phyloP scores from a whole-genome alignment of 2,113 vertebrate genomes.

The Carlito syrichta region DNA sequence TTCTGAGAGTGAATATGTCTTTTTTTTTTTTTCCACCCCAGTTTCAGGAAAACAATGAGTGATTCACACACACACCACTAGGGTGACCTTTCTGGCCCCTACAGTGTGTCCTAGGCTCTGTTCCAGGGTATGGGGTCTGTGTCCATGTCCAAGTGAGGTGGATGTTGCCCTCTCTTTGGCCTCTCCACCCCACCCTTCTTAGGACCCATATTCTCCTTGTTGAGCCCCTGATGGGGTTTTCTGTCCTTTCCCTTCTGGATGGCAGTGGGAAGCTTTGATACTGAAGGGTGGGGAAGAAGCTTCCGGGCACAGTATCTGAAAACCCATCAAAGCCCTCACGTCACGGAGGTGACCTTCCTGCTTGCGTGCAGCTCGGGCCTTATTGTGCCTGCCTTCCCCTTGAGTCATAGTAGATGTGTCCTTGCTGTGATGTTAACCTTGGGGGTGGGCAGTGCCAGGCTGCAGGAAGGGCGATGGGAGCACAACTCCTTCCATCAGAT shows the following conservation, averaged over 20 bases:
- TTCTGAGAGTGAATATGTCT: neutral
- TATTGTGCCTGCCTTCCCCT: neutral
- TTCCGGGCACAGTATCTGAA: neutral
- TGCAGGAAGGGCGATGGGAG: neutral
- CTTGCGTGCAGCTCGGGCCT: too few species aligned
- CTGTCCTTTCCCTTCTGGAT: neutral
- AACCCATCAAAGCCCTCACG: neutral
- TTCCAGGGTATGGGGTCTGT: accelerated
- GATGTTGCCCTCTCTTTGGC: neutral
- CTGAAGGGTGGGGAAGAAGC: neutral
- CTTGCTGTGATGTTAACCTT: neutral
- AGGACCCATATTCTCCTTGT: neutral
- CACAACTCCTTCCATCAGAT: neutral
- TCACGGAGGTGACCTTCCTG: neutral
- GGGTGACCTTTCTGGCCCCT: neutral
- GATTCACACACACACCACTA: neutral
- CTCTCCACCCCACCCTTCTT: neutral
- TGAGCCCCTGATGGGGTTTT: neutral
- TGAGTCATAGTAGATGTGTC: neutral
- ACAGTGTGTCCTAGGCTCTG: neutral
- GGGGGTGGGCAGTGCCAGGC: neutral
- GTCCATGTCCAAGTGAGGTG: neutral
- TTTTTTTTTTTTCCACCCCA: neutral
- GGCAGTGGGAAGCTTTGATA: neutral
- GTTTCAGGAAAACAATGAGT: neutral